Percentiles rank a stretch among this genome's conserved stretches.
Conservation (phyloP, 1,140 invertebrate genomes). For the Teleopsis dalmanni region DNA sequence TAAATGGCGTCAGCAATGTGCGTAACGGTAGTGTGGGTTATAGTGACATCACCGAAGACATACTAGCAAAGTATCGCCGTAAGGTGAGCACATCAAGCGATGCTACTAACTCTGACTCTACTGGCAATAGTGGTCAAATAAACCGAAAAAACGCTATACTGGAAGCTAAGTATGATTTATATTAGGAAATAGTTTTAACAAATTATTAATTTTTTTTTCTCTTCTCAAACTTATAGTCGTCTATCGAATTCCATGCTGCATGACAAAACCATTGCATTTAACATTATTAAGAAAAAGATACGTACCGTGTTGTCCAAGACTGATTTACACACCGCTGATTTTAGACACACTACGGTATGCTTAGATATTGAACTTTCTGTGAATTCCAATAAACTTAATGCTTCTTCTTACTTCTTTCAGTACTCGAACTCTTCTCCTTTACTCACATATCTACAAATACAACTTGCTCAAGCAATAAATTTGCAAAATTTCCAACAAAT, state of each 20-base stretch:
- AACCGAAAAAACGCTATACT: conserved; percentile 5
- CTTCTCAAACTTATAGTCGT: conserved; percentile 16
- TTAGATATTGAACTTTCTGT: not conserved
- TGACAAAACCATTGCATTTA: conserved; percentile 48
- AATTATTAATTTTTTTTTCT: conserved; percentile 2
- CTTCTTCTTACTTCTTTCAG: conserved; percentile 14
- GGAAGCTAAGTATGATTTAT: conserved; percentile 18
- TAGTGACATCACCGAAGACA: conserved; percentile 67
- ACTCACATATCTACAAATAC: conserved; percentile 60
- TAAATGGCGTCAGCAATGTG: not conserved
- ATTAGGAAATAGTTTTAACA: not conserved
- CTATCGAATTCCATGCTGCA: conserved; percentile 9
- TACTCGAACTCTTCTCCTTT: conserved; percentile 32
- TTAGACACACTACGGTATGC: conserved; percentile 32
- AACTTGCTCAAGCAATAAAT: conserved; percentile 82
- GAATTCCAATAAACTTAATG: not conserved
- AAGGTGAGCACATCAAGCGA: conserved; percentile 61
- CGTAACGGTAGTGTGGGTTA: conserved; percentile 22
- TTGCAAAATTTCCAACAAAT: conserved; percentile 71
- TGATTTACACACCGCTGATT: conserved; percentile 54
- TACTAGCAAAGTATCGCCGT: conserved; percentile 87
- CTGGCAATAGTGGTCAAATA: conserved; percentile 26
- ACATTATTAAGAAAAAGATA: conserved; percentile 87
- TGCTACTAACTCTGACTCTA: conserved; percentile 45
- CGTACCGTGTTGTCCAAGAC: conserved; percentile 82